These are phyloP conservation scores for Panulirus ornatus DNA, from an alignment of 1,140 invertebrate species.

Conservation along the genomic window DNA sequence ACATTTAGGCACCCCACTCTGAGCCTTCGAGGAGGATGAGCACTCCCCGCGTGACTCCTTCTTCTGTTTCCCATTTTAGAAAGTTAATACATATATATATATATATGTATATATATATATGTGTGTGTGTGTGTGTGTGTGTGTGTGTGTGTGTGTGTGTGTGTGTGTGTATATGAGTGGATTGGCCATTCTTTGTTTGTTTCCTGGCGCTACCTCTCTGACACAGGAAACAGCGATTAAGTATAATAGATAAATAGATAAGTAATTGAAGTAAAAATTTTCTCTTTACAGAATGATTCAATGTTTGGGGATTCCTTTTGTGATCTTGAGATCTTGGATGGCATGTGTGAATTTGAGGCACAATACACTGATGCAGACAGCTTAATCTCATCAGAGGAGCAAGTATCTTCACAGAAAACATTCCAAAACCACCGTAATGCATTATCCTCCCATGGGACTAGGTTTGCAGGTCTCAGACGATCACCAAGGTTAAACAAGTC, in stretches of 20 bases:
- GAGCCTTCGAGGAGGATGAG: no score
- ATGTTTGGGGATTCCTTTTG: slow-evolving; percentile 41
- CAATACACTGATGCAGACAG: not conserved
- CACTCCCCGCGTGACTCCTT: no score
- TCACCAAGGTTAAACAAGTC: slow-evolving; percentile 12
- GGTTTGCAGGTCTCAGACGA: slow-evolving; percentile 1
- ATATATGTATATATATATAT: not conserved
- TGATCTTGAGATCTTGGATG: slow-evolving; percentile 18
- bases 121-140: not conserved
- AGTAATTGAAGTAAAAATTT: not conserved
- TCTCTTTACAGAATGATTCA: slow-evolving; percentile 24
- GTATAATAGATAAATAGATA: not conserved
- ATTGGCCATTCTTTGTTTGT: no score
- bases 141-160: not conserved
- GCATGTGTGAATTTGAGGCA: slow-evolving; percentile 15
- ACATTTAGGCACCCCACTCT: no score
- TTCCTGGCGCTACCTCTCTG: no score
- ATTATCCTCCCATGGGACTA: not conserved
- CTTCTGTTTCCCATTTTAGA: no score
- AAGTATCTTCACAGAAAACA: not conserved
- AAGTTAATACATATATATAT: no score
- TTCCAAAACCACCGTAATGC: not conserved
- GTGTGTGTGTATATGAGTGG: no score
- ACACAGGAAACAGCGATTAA: no score
- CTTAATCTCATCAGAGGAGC: not conserved